Evolutionary conservation across 2,113 vertebrate genomes (phyloP), one percentile per base, ranked within the genome.

Genomic region (Australoheros scitulus): DNA sequence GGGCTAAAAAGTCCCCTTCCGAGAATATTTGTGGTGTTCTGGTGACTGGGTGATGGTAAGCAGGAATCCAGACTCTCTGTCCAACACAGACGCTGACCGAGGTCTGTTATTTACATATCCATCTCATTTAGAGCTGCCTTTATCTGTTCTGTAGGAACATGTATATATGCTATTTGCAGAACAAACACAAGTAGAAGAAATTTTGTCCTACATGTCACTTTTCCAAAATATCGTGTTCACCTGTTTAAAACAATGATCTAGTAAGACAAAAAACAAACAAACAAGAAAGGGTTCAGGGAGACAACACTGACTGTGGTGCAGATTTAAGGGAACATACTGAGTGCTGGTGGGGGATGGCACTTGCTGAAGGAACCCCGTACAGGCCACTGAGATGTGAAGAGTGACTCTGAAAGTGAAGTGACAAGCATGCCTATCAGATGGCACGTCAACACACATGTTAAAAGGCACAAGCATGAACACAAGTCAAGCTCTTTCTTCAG

Each of bases 321-420:
- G 81, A 78, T 86, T 80, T 34, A 13, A 59, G 63, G 76, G 70
- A 86, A 97, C 97, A 95, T 94, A 96, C 96, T 1, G 96, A 94
- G 94, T 97, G 96, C 94, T 97, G 97, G 76, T 97, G 97, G 43
- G 96, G 92, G 90, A 97, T 95, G 79, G 95, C 82, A 77, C 96
- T 89, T 1, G 95, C 95, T 63, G 96, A 84, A 85, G 96, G 91
- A 56, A 95, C 93, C 82, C 97, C 96, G 0, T 98, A 98, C 77
- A 99, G 93, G 91, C 96, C 95, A 9, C 97, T 96, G 91, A 98
- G 94, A 90, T 97, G 97, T 80, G 97, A 96, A 1, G 97, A 97
- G 93, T 97, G 97, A 91, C 96, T 96, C 98, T 99, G 92, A 2
- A 88, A 93, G 2, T 22, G 80, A 80, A 92, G 1, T 18, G 81